Percentiles rank a stretch among this genome's conserved stretches.
phyloP scores from a whole-genome alignment of 1,140 invertebrate genomes.

The Achatina immaculata region DNA sequence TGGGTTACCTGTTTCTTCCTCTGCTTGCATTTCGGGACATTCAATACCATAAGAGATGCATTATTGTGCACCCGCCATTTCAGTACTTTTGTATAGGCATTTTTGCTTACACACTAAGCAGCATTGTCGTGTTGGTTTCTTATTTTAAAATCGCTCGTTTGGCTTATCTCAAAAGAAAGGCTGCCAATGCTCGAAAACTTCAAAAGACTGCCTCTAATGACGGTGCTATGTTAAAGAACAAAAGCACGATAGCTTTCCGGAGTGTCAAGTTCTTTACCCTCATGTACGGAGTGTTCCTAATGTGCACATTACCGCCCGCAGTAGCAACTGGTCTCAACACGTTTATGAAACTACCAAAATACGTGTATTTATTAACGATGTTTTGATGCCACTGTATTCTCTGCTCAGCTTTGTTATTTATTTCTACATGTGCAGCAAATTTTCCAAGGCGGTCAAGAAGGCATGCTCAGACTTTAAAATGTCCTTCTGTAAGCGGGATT shows the following conservation, averaged over 20 bases:
- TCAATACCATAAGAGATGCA: background rate
- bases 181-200: background rate
- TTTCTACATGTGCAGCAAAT: background rate
- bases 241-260: background rate
- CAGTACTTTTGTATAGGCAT: background rate
- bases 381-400: background rate
- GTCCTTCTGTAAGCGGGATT: background rate
- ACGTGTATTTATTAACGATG: background rate
- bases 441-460: background rate
- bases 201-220: background rate
- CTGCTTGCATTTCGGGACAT: background rate
- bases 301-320: background rate
- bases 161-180: background rate
- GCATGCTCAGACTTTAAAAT: background rate
- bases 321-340: background rate
- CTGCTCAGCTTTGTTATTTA: background rate
- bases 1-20: background rate
- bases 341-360: background rate
- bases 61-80: background rate
- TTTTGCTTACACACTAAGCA: background rate
- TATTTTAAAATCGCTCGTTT: background rate
- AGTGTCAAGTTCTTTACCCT: background rate
- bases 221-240: background rate
- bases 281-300: background rate
- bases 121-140: background rate